Conservation (phyloP, 2,888 invertebrate genomes). For the Bedellia somnulentella region DNA sequence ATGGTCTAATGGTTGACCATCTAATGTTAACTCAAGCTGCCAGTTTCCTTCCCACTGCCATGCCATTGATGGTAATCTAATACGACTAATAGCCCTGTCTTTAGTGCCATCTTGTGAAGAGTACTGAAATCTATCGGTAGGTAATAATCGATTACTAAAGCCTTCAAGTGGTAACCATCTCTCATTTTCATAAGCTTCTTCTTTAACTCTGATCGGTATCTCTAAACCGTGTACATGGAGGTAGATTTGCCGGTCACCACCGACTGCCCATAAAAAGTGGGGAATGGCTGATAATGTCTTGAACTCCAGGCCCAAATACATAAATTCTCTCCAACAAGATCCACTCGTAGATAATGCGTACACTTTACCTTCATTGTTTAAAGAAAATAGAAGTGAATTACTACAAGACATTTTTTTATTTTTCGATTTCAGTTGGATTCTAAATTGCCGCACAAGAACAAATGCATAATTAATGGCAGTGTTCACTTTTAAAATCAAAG, state of each 20-base stretch:
- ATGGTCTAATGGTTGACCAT: conserved; percentile 85
- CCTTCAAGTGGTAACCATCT: conserved; percentile 91
- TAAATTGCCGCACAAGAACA: too few species aligned
- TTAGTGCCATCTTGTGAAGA: conserved; percentile 82
- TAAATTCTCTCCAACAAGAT: conserved; percentile 83
- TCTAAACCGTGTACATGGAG: conserved; percentile 88
- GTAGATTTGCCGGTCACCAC: conserved; percentile 90
- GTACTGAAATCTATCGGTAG: conserved; percentile 86
- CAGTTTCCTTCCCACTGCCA: conserved; percentile 98
- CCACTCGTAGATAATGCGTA: conserved; percentile 81
- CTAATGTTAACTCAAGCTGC: conserved; percentile 81
- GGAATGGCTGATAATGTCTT: conserved; percentile 85
- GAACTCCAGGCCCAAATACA: conserved; percentile 83
- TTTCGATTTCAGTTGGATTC: not conserved
- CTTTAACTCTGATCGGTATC: conserved; percentile 86
- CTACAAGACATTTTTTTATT: too few species aligned
- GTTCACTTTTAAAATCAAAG: too few species aligned
- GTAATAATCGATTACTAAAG: conserved; percentile 79
- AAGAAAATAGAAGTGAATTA: conserved; percentile 76
- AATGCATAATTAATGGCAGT: too few species aligned
- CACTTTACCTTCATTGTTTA: conserved; percentile 86
- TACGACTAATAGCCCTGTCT: conserved; percentile 77
- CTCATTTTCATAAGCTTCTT: conserved; percentile 92
- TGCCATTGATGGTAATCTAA: conserved; percentile 87
- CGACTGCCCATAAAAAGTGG: conserved; percentile 89